Evolutionary conservation across 2,888 invertebrate genomes (phyloP), one percentile per base, ranked within the genome.

Genomic region (Portevinia maculata): DNA sequence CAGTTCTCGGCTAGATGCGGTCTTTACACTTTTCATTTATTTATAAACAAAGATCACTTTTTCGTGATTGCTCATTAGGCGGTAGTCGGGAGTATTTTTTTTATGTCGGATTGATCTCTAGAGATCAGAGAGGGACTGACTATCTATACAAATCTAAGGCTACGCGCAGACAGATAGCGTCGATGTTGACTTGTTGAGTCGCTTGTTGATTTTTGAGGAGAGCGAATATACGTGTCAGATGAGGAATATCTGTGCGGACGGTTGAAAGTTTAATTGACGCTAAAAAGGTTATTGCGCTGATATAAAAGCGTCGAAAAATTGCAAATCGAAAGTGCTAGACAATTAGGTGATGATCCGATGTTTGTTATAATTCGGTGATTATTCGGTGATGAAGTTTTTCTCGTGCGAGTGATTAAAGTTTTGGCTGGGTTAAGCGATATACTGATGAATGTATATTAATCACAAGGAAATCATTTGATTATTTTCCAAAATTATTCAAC

Each of bases 181-280:
- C 83, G 83, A 62, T 71, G 79, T 78, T 83, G 83, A 83, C 65
- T 78, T 76, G 83, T 83, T 83, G 83, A 83, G 83, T 83, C 83
- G 83, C 71, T 83, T 83, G 83, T 83, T 83, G 83, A 83, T 83
- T 83, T 83, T 83, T 78, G 83, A 74, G 69, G 44, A 69, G 87
- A 88, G 87, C 79, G 85, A 85, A 87, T 89, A 88, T 88, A 86
- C 86, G 85, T 85, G 84, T 85, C 65, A 71, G 84, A 85, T 85
- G 78, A 83, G 59, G 85, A 88, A 87, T 88, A 88, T 89, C 87
- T 88, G 85, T 76, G 84, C 86, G 85, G 75, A 85, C 86, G 86
- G 88, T 88, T 89, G 89, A 89, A 88, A 89, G 88, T 88, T 89
- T 88, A 89, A 89, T 89, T 88, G 87, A 86, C 86, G 87, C 86